These are phyloP conservation scores for Clarias fuscus DNA, from an alignment of 2,797 vertebrate genomes.

Conservation along the genomic window DNA sequence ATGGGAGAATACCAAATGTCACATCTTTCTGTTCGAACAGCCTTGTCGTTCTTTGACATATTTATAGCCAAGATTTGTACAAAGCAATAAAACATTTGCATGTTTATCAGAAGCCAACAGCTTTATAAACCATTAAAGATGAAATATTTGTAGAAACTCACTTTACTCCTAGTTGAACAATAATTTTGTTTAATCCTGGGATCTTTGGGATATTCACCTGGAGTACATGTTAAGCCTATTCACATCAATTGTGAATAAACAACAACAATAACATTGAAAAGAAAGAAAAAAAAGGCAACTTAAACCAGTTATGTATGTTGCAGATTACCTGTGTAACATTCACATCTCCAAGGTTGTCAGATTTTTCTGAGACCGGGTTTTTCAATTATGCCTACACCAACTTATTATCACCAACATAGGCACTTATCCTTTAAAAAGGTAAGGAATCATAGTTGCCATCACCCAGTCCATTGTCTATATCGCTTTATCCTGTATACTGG, in stretches of 20 bases:
- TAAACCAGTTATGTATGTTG: not conserved
- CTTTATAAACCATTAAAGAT: not conserved
- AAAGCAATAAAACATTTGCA: slow-evolving; percentile 12
- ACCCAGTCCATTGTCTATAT: too few species aligned
- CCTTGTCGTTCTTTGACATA: slow-evolving; percentile 15
- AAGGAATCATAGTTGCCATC: not conserved
- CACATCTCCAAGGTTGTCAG: not conserved
- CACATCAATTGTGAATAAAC: not conserved
- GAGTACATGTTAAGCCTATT: not conserved
- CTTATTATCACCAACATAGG: not conserved
- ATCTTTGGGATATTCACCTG: not conserved
- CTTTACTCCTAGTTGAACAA: not conserved
- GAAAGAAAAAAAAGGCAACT: not conserved
- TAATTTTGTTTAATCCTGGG: not conserved
- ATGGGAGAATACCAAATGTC: slow-evolving; percentile 14
- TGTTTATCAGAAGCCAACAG: slow-evolving; percentile 22
- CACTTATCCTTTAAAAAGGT: not conserved
- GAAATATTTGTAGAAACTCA: slow-evolving; percentile 11
- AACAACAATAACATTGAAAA: too few species aligned
- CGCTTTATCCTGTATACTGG: too few species aligned
- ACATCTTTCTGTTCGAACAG: not conserved
- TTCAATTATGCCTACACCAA: not conserved
- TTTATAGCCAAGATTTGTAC: slow-evolving; percentile 8
- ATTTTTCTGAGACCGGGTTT: not conserved
- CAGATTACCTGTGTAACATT: not conserved